Conservation (phyloP, 2,797 vertebrate genomes). For the Lycodopsis pacificus region DNA sequence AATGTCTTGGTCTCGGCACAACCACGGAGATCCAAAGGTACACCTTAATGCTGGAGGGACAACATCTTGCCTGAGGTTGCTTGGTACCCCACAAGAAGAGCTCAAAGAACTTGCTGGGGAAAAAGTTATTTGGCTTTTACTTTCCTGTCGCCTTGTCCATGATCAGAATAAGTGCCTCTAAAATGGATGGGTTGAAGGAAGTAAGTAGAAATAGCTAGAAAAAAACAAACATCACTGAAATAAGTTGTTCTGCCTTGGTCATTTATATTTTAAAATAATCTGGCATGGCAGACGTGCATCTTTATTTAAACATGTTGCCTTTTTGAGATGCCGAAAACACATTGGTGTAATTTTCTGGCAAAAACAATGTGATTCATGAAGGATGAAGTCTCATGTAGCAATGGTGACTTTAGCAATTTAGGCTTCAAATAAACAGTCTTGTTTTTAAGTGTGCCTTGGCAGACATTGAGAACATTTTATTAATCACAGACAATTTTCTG, state of each 20-base stretch:
- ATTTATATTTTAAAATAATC: not conserved
- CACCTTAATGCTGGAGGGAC: not conserved
- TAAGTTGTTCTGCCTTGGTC: not conserved
- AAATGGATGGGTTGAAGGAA: not conserved
- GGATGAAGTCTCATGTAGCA: not conserved
- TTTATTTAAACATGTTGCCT: not conserved
- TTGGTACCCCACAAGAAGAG: not conserved
- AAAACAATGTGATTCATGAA: not conserved
- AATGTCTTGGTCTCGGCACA: not conserved
- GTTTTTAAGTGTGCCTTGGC: not conserved
- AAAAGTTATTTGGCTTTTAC: not conserved
- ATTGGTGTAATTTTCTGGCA: not conserved
- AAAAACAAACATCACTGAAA: not conserved
- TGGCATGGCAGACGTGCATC: not conserved
- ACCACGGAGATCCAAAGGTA: not conserved
- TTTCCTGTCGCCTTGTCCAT: not conserved
- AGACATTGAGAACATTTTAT: conserved; percentile 1
- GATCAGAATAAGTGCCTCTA: not conserved
- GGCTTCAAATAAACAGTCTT: not conserved
- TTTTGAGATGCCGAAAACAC: not conserved
- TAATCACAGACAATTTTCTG: not conserved
- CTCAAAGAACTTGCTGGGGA: not conserved
- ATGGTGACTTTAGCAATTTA: not conserved
- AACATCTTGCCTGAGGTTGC: not conserved
- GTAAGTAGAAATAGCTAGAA: not conserved